Conservation (phyloP, 1,140 invertebrate species). For the Melitaea cinxia region DNA sequence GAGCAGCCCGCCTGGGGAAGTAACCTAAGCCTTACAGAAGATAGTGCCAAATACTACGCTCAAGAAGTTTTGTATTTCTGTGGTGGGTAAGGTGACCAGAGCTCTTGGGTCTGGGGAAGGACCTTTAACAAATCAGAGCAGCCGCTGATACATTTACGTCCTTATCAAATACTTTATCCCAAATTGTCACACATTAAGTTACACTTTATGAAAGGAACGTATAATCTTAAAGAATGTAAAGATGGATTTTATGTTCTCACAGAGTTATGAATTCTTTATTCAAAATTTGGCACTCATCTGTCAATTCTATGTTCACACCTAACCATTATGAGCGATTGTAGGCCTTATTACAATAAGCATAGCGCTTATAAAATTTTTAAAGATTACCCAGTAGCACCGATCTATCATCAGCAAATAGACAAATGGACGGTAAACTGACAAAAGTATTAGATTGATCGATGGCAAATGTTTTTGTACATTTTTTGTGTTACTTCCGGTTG, state of each 20-base stretch:
- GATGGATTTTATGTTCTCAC: not conserved
- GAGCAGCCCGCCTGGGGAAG: too few relatives aligned
- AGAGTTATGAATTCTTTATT: conserved; percentile 3
- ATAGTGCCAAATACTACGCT: too few relatives aligned
- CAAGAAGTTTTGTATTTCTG: too few relatives aligned
- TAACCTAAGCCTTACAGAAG: too few relatives aligned
- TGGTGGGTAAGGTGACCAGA: too few relatives aligned
- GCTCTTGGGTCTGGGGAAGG: too few relatives aligned
- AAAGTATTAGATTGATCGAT: conserved; percentile 29
- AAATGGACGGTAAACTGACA: conserved; percentile 20
- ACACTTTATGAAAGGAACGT: too few relatives aligned
- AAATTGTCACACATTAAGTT: too few relatives aligned
- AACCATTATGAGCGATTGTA: not conserved
- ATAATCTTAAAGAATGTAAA: too few relatives aligned
- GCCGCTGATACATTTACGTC: too few relatives aligned
- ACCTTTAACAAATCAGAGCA: too few relatives aligned
- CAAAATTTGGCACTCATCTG: conserved; percentile 23
- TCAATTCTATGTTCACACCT: conserved; percentile 25
- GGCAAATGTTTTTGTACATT: conserved; percentile 20
- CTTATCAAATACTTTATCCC: too few relatives aligned
- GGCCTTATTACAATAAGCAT: not conserved
- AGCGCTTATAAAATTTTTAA: not conserved
- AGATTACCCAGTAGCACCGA: conserved; percentile 21
- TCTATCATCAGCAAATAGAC: conserved; percentile 28
- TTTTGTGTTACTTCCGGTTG: conserved; percentile 28